A percentile compares a stretch with the other conserved stretches of the same genome.
phyloP scores from a whole-genome alignment of 2,888 invertebrate species.

The Listrodromus nycthemerus region DNA sequence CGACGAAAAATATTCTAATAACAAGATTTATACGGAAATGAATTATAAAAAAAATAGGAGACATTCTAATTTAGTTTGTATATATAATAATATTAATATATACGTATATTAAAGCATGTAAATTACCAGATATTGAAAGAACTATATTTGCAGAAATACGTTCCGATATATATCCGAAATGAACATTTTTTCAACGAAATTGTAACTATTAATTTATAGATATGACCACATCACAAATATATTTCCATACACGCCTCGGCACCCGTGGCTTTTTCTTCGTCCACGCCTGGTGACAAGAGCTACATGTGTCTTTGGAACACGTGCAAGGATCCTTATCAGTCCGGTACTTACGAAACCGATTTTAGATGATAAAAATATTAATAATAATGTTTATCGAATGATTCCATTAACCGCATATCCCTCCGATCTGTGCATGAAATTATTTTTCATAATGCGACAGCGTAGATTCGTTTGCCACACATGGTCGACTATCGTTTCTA shows the following conservation, averaged over 20 bases:
- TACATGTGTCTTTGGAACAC: not conserved
- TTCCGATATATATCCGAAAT: not conserved
- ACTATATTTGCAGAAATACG: no score
- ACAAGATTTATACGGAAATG: not conserved
- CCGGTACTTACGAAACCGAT: not conserved
- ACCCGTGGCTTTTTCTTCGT: not conserved
- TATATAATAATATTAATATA: not conserved
- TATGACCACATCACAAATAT: not conserved
- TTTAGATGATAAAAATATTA: not conserved
- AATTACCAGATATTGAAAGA: not conserved
- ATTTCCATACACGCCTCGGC: not conserved
- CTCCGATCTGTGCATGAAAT: not conserved
- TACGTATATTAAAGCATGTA: not conserved
- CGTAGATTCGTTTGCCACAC: conserved; percentile 33
- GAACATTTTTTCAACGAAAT: not conserved
- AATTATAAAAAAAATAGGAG: not conserved
- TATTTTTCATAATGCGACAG: conserved; percentile 22
- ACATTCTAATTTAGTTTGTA: not conserved
- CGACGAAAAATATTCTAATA: not conserved
- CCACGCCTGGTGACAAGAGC: not conserved
- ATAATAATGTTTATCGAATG: conserved; percentile 4
- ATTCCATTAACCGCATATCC: not conserved
- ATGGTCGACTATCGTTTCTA: conserved; percentile 9
- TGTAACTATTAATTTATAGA: not conserved
- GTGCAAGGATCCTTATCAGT: not conserved